phyloP scores from a whole-genome alignment of 1,140 invertebrate species.

The Cepaea nemoralis region DNA sequence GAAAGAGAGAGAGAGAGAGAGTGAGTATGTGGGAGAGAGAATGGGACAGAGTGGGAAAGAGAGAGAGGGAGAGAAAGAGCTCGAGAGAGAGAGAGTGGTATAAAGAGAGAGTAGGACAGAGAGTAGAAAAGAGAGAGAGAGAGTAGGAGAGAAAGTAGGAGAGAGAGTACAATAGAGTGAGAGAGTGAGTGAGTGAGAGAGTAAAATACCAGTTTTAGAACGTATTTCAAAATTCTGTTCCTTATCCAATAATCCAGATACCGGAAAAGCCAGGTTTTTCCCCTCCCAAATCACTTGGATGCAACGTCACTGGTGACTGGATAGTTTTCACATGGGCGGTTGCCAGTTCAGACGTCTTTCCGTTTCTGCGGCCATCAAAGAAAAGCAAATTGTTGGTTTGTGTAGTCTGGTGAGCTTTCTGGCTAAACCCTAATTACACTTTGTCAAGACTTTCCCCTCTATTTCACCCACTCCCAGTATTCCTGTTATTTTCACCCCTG shows the following conservation, averaged over 20 bases:
- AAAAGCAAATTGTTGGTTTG: not conserved
- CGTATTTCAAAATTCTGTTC: not conserved
- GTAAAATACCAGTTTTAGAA: not conserved
- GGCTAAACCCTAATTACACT: not conserved
- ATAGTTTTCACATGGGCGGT: constrained; percentile 5
- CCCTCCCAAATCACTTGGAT: not conserved
- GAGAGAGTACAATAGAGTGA: no score
- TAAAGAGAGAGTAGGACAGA: no score
- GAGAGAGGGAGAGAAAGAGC: no score
- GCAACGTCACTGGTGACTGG: not conserved
- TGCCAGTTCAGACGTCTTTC: constrained; percentile 1
- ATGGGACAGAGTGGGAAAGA: no score
- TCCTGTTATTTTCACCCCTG: not conserved
- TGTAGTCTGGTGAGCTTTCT: not conserved
- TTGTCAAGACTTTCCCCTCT: not conserved
- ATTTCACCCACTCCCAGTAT: not conserved
- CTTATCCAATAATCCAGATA: not conserved
- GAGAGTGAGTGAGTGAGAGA: no score
- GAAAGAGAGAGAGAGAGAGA: no score
- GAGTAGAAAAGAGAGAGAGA: no score
- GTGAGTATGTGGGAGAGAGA: no score
- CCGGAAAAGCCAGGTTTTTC: not conserved
- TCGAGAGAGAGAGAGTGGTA: no score
- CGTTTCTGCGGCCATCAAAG: constrained; percentile 2
- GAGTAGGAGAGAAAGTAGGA: no score